Percentiles rank a stretch among this genome's conserved stretches.
Evolutionary conservation across 2,797 vertebrate species (phyloP).

Genomic region (Mycteria americana): DNA sequence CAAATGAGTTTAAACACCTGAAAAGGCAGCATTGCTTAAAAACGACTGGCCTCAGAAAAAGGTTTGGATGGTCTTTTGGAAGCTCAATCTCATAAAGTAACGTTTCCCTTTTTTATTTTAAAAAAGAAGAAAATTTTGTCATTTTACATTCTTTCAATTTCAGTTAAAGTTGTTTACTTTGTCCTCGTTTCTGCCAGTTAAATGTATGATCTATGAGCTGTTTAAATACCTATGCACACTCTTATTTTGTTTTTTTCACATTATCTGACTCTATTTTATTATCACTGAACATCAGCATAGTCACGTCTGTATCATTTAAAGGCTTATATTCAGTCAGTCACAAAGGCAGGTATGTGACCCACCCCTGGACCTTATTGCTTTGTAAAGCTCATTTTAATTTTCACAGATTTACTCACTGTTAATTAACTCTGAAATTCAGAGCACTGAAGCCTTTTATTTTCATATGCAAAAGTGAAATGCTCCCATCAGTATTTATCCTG

Average conservation of each 20-base stretch:
- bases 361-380: not conserved
- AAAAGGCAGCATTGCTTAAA: not conserved
- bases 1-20: not conserved
- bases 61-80: not conserved
- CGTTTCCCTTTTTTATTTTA: not conserved
- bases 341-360: not conserved
- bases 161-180: not conserved
- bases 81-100: not conserved
- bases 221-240: fast-evolving
- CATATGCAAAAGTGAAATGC: not conserved
- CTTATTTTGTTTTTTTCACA: not conserved
- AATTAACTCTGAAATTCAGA: conserved; percentile 2
- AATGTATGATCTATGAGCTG: not conserved
- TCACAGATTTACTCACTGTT: not conserved
- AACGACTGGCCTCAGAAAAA: not conserved
- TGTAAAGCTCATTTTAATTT: not conserved
- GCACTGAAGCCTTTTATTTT: not conserved
- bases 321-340: not conserved
- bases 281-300: not conserved
- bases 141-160: not conserved
- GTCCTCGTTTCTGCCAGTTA: not conserved
- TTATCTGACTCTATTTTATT: not conserved
- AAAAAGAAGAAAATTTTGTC: not conserved
- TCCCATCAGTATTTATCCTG: conserved; percentile 6
- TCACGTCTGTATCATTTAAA: not conserved